Evolutionary conservation across 2,113 vertebrate genomes (phyloP).

Genomic region (Colossoma macropomum): DNA sequence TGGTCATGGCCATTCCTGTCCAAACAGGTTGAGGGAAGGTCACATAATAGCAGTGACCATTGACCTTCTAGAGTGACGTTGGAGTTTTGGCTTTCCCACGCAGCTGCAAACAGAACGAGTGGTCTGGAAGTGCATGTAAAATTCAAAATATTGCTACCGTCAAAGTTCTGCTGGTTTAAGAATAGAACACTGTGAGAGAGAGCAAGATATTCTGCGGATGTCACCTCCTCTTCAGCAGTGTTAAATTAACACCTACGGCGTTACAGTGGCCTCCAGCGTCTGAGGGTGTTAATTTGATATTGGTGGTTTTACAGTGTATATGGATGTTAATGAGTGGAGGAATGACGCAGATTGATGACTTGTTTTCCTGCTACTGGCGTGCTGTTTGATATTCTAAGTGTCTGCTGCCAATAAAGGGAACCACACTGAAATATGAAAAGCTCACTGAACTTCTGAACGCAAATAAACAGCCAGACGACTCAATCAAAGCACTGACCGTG

Average conservation of each 20-base stretch:
- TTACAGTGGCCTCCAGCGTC: not conserved
- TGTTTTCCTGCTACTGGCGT: not conserved
- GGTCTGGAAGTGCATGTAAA: not conserved
- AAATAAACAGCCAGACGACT: not conserved
- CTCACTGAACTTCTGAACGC: not conserved
- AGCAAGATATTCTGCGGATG: not conserved
- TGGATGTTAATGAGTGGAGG: not conserved
- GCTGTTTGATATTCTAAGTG: conserved; percentile 7
- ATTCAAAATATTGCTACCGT: not conserved
- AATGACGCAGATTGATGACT: not conserved
- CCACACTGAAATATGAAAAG: not conserved
- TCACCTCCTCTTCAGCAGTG: not conserved
- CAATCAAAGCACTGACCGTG: not conserved
- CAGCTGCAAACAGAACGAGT: not conserved
- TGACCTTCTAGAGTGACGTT: conserved; percentile 10
- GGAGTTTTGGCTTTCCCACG: conserved; percentile 11
- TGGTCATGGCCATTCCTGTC: conserved; percentile 29
- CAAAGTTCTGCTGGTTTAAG: not conserved
- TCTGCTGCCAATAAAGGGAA: not conserved
- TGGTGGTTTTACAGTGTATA: not conserved
- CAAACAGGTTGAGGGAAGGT: conserved; percentile 26
- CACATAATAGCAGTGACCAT: conserved; percentile 27
- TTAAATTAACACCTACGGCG: not conserved
- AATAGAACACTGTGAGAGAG: not conserved
- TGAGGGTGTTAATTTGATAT: conserved; percentile 9